Base-by-base conservation (phyloP, 2,113 vertebrate genomes). In the Crotalus viridis region DNA sequence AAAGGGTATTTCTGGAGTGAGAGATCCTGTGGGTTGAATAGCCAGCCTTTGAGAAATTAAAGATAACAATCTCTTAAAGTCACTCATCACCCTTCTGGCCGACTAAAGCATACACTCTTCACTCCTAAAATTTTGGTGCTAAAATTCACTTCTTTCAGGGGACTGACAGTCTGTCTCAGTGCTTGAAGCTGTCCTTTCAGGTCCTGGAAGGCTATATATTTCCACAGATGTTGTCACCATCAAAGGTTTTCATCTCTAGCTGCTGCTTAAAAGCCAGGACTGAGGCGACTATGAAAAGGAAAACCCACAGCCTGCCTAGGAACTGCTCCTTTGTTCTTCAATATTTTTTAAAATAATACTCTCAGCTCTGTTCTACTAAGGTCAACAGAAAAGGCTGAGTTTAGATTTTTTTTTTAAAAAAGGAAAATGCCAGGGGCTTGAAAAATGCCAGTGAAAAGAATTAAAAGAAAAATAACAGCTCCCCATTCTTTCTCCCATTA, bases 271-370 rank as follows among this genome's bases (percentile, higher is more conserved):
- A 93, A 91, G 87, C 87, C 64, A 59, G 21, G 17, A 69, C 55
- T 10, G 28, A 85, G 61, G 46, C 4, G 26, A 91, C 52, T 69
- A 56, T 86, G 26, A 89, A 86, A 93, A 88, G 33, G 4, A 85
- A 88, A 89, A 86, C 43, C 57, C 56, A 54, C 81, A 93, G 92
- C 56, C 48, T 93, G 87, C 89, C 55, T 19, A 90, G 21, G 74
- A 56, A 74, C 69, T 9, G 22, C 43, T 19, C 9, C 90, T 93
- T 93, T 91, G 90, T 89, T 93, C 93, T 93, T 54, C 87, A 19
- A 88, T 46, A 19, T 19, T 81, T 39, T 52, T 0, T 0, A 90
- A 89, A 88, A 89, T 93, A 39, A 43, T 57, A 46, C 61, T 46
- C 92, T 90, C 15, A 22, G 85, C 0, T 0, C 52, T 85, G 89